Evolutionary conservation across 2,888 invertebrate species (phyloP), one percentile per base, ranked within the genome.

Genomic region (Eremobia ochroleuca): DNA sequence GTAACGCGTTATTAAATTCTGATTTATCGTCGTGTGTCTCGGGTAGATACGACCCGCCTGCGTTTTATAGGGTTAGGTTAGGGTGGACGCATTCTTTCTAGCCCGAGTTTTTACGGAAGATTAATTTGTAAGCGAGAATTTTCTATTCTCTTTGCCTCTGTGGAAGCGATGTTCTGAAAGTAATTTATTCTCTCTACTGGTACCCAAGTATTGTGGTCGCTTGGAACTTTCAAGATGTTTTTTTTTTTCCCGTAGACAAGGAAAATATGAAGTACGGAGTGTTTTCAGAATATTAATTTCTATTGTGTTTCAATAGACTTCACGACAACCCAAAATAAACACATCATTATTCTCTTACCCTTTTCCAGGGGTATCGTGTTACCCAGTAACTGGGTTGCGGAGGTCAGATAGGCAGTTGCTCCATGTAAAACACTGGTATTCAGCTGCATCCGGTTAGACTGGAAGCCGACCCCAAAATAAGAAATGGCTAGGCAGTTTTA

Each of bases 1-100:
- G 85, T 88, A 84, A 85, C 87, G 89, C 82, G 89, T 90, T 91
- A 90, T 86, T 91, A 91, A 90, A 91, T 88, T 83, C 87, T 92
- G 91, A 92, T 93, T 93, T 92, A 92, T 89, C 64, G 87, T 83
- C 83, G 90, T 81, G 83, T 91, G 93, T 79, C 75, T 72, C 83
- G 88, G 85, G 88, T 85, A 89, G 92, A 92, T 92, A 91, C 75
- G 88, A 82, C 86, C 82, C 89, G 90, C 86, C 85, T 92, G 92
- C 89, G 84, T 90, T 92, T 92, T 90, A 90, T 90, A 87, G 90
- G 88, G 89, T 87, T 87, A 85, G 87, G 89, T 87, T 87, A 84
- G 86, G 88, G 85, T 52, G 75, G 76, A 71, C 83, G 76, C 68
- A 76, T 76, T 82, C 76, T 78, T 84, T 76, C 83, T 86, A 83